These are phyloP conservation scores for Xestia rhomboidea DNA, from an alignment of 2,888 invertebrate species.

Conservation along the genomic window DNA sequence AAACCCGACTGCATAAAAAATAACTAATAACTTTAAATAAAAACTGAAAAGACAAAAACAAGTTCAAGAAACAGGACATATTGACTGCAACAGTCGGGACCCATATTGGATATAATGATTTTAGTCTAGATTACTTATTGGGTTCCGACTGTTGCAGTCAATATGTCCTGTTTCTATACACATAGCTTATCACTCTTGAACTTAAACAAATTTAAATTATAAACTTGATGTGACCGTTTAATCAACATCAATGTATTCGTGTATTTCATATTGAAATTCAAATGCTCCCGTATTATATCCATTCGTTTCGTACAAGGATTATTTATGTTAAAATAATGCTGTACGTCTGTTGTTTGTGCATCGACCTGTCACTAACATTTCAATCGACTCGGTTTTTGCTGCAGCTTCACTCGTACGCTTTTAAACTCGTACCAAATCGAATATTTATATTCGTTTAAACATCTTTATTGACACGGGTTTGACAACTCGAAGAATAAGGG, in stretches of 20 bases:
- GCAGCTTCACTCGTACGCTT: slow-evolving; percentile 82
- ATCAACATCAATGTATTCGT: slow-evolving; percentile 84
- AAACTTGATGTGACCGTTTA: slow-evolving; percentile 82
- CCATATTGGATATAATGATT: too few species aligned
- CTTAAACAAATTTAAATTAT: slow-evolving; percentile 79
- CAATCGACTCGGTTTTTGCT: slow-evolving; percentile 88
- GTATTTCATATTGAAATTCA: slow-evolving; percentile 88
- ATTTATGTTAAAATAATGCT: slow-evolving; percentile 90
- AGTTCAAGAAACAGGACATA: too few species aligned
- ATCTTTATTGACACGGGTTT: slow-evolving; percentile 88
- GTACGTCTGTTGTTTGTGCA: slow-evolving; percentile 89
- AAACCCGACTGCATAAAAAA: too few species aligned
- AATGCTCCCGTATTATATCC: slow-evolving; percentile 86
- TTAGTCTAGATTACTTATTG: too few species aligned
- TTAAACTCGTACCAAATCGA: slow-evolving; percentile 81
- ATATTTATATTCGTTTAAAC: slow-evolving; percentile 89
- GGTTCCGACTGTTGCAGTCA: too few species aligned
- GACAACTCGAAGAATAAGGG: slow-evolving; percentile 83
- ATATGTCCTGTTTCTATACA: slow-evolving; percentile 49
- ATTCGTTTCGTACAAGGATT: slow-evolving; percentile 89
- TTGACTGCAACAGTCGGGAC: too few species aligned
- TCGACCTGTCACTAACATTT: slow-evolving; percentile 89
- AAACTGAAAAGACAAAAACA: too few species aligned
- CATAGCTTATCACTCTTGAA: slow-evolving; percentile 39
- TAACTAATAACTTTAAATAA: too few species aligned